Percentiles rank a stretch among this genome's conserved stretches.
Evolutionary conservation across 1,140 invertebrate genomes (phyloP).

Genomic region (Elysia chlorotica): DNA sequence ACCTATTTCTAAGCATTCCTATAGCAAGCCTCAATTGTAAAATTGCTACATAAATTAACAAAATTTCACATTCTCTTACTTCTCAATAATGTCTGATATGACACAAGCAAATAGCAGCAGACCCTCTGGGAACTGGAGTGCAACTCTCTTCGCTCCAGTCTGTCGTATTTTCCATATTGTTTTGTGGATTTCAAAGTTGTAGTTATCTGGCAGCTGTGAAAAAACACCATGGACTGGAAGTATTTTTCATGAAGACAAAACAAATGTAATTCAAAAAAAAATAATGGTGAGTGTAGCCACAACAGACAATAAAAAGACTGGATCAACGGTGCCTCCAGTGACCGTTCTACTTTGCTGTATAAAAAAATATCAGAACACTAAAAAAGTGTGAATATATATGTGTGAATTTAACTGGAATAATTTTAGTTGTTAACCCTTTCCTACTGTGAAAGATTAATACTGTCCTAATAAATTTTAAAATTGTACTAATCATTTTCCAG

Average conservation of each 20-base stretch:
- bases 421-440: background rate
- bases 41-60: no score
- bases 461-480: background rate
- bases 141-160: constrained; percentile 81
- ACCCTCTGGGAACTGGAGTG: constrained; percentile 96
- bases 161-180: constrained; percentile 94
- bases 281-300: background rate
- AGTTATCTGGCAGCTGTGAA: constrained; percentile 82
- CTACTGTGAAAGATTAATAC: background rate
- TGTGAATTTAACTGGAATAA: background rate
- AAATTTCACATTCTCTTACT: no score
- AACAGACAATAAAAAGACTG: background rate
- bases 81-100: constrained; percentile 92
- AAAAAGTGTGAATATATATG: background rate
- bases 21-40: no score
- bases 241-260: background rate
- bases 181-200: constrained; percentile 99
- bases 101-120: constrained; percentile 89
- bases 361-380: background rate
- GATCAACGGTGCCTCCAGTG: no score
- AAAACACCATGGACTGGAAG: background rate
- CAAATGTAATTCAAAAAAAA: background rate
- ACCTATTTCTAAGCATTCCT: no score
- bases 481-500: background rate
- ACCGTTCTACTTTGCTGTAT: background rate